Percentiles rank a stretch among this genome's conserved stretches.
phyloP scores from a whole-genome alignment of 2,888 invertebrate species.

The Yponomeuta plumbellus region DNA sequence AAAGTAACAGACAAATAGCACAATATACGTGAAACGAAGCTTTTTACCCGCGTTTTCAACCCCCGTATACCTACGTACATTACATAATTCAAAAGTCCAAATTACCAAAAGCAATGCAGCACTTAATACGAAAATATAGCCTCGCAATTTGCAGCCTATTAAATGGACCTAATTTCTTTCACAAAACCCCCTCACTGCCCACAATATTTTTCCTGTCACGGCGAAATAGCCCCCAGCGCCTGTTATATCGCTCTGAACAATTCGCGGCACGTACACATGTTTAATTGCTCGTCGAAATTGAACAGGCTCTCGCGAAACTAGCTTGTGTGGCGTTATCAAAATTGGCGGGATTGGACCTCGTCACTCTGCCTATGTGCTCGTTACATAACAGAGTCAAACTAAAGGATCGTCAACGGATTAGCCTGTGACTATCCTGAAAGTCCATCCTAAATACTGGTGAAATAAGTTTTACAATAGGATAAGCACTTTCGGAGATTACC shows the following conservation, averaged over 20 bases:
- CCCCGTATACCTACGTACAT: no score
- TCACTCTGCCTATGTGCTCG: background rate
- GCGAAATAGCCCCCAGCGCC: slow-evolving; percentile 16
- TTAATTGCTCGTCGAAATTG: slow-evolving; percentile 48
- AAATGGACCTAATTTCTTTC: slow-evolving; percentile 22
- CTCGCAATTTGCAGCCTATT: slow-evolving; percentile 23
- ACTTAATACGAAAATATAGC: slow-evolving; percentile 1
- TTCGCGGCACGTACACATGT: slow-evolving; percentile 19
- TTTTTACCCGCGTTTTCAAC: no score
- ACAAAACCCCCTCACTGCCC: slow-evolving; percentile 5
- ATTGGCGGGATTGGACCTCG: slow-evolving; percentile 36
- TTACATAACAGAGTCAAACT: no score
- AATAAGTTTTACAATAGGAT: no score
- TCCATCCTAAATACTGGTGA: no score
- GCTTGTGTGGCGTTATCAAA: slow-evolving; percentile 60
- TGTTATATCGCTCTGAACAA: slow-evolving; percentile 8
- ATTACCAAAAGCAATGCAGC: background rate
- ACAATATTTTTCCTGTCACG: slow-evolving; percentile 10
- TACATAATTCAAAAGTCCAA: no score
- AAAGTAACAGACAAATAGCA: no score
- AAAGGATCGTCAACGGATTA: no score
- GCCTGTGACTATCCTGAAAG: no score
- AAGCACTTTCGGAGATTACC: no score
- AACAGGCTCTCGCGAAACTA: slow-evolving; percentile 62
- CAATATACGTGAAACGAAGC: no score